These are phyloP conservation scores for Hemaris fuciformis DNA, from an alignment of 2,888 invertebrate species.

Conservation along the genomic window DNA sequence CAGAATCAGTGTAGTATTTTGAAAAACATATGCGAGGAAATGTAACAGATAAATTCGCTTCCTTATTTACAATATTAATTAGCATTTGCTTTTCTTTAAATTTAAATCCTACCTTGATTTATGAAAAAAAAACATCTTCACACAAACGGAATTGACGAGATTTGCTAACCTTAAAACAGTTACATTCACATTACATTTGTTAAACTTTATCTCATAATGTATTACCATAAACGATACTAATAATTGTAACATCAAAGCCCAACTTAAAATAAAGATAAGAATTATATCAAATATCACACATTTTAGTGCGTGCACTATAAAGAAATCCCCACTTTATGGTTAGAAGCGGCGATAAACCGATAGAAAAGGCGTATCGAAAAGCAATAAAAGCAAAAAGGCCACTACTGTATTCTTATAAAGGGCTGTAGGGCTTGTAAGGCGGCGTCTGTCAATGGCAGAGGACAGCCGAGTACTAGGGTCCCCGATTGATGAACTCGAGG, in stretches of 20 bases:
- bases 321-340: slow-evolving; percentile 14
- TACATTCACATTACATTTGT: too few relatives aligned
- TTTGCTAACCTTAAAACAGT: too few relatives aligned
- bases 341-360: slow-evolving; percentile 13
- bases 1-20: too few relatives aligned
- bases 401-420: slow-evolving; percentile 8
- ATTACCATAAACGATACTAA: neutral
- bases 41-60: too few relatives aligned
- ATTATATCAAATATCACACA: slow-evolving; percentile 18
- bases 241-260: neutral
- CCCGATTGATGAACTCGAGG: neutral
- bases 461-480: neutral
- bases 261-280: slow-evolving; percentile 6
- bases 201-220: too few relatives aligned
- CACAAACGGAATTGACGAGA: too few relatives aligned
- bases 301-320: slow-evolving; percentile 11
- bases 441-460: neutral
- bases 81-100: too few relatives aligned
- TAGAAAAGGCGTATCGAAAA: slow-evolving; percentile 12
- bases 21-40: too few relatives aligned
- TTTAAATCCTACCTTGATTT: too few relatives aligned
- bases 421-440: neutral
- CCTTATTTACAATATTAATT: too few relatives aligned
- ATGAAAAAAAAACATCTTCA: too few relatives aligned
- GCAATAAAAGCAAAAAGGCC: slow-evolving; percentile 14